A percentile compares a stretch with the other conserved stretches of the same genome.
Evolutionary conservation across 2,113 vertebrate genomes (phyloP).

Genomic region (Perccottus glenii): DNA sequence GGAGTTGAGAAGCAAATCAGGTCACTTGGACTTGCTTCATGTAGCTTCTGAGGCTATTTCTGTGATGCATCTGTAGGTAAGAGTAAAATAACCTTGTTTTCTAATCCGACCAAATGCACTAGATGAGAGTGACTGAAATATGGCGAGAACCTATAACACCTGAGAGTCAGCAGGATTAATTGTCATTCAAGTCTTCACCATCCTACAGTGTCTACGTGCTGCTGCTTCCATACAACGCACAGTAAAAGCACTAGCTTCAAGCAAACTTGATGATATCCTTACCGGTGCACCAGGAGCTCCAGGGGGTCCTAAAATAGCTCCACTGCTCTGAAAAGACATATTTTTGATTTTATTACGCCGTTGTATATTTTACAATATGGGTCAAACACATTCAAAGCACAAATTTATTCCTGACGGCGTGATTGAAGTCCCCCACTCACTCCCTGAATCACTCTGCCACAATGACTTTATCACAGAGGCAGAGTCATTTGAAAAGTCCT

Average conservation of each 20-base stretch:
- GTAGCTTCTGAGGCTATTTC: conserved; percentile 48
- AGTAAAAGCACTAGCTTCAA: conserved; percentile 57
- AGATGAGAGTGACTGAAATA: conserved; percentile 44
- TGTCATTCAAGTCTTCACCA: conserved; percentile 53
- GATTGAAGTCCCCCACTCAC: conserved; percentile 18
- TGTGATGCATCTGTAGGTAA: conserved; percentile 54
- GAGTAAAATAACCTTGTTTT: conserved; percentile 20
- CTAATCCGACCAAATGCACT: too few relatives aligned
- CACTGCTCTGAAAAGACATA: conserved; percentile 82
- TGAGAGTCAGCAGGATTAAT: conserved; percentile 43
- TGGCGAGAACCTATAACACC: conserved; percentile 50
- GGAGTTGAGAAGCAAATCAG: conserved; percentile 70
- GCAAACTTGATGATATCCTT: conserved; percentile 70
- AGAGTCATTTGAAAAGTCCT: conserved; percentile 38
- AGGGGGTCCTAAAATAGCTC: conserved; percentile 81
- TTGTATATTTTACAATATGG: conserved; percentile 37
- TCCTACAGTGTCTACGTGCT: conserved; percentile 47
- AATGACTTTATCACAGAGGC: conserved; percentile 9
- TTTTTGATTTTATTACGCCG: conserved; percentile 19
- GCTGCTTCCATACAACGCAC: conserved; percentile 36
- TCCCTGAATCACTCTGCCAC: conserved; percentile 24
- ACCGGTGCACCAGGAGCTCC: conserved; percentile 91
- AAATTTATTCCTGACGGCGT: conserved; percentile 6
- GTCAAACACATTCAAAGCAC: conserved; percentile 41
- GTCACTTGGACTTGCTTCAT: conserved; percentile 43